Conservation (phyloP, 2,888 invertebrate species). For the Coelinius sp. region DNA sequence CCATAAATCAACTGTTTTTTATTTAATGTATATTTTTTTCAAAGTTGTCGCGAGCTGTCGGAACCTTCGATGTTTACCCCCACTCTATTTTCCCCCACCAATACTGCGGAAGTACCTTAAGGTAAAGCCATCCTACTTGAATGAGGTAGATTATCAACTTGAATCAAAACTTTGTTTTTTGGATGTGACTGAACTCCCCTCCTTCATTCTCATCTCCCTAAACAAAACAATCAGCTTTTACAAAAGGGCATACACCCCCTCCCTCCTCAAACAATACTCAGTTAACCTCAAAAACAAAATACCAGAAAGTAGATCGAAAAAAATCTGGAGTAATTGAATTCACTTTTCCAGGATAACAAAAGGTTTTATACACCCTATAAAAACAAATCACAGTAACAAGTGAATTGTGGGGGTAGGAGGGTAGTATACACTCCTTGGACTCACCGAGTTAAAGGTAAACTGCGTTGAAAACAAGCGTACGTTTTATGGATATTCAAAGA, state of each 20-base stretch:
- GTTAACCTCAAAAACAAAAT: conserved; percentile 1
- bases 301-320: not conserved
- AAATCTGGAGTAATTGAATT: not conserved
- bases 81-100: no score
- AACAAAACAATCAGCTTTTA: not conserved
- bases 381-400: conserved; percentile 20
- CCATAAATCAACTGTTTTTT: no score
- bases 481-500: not conserved
- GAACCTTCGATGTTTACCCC: no score
- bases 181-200: no score
- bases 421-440: conserved; percentile 1
- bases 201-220: no score
- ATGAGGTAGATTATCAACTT: no score
- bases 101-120: no score
- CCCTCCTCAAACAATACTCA: not conserved
- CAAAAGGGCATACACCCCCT: not conserved
- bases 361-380: conserved; percentile 13
- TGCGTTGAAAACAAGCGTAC: conserved; percentile 12
- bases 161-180: no score
- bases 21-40: no score
- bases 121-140: no score
- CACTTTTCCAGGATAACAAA: conserved; percentile 12
- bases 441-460: conserved; percentile 10
- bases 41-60: no score
- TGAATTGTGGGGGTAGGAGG: not conserved